Base-by-base conservation (phyloP, 2,888 invertebrate species). In the Allophyes oxyacanthae region DNA sequence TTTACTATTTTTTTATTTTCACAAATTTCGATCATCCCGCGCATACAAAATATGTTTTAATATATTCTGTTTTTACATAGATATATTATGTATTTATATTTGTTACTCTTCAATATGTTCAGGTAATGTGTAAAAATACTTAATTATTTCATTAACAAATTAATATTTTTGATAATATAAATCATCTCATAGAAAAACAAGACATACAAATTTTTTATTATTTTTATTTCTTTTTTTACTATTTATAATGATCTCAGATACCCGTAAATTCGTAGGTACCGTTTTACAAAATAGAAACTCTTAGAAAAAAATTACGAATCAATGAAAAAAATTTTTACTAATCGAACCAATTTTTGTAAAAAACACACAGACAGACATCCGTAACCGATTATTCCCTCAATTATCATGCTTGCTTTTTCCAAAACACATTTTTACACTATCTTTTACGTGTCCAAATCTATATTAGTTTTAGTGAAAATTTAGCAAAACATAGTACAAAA, bases 401-500 rank as follows among this genome's bases (percentile, higher is more conserved):
- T 58, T 64, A 81, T 76, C 83, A 82, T 78, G 69, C 83, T 87
- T 86, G 83, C 85, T 77, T 79, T 82, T 85, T 81, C 79, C 80
- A 84, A 87, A 86, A 84, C 81, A 81, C 78, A 53, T 75, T 80
- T 83, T 79, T 73, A 79, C 76, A 61, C 89, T 91, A 90, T 83
- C 74, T 76, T 74, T 89, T 89, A 88, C 81, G 93, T 93, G 93
- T 91, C 87, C 91, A 89, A 90, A 86, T 89, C 91, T 92, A 92
- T 90, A 86, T 80, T 85, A 80, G 79, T 75, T 69, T 90, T 89
- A 92, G 93, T 94, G 93, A 93, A 93, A 92, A 92, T 92, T 93
- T 94, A 85, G 94, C 94, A 93, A 94, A 94, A 94, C 93, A 93
- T 92, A 93, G 93, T 94, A 94, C 88, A 94, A 93, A 93, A 93